Evolutionary conservation across 2,888 invertebrate genomes (phyloP).

Genomic region (Orthonevra nobilis): DNA sequence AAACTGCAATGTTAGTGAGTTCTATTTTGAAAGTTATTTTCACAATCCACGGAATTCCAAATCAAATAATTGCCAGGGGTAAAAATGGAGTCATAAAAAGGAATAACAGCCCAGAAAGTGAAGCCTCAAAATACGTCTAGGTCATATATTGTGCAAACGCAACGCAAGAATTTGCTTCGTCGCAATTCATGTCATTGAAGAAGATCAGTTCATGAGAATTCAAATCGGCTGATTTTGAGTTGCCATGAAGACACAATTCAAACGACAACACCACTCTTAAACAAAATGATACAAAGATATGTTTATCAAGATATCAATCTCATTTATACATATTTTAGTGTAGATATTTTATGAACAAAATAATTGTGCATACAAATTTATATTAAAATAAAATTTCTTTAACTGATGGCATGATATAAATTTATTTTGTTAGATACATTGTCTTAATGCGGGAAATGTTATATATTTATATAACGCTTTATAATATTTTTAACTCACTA

Average conservation of each 20-base stretch:
- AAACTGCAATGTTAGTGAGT: background rate
- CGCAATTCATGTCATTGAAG: conserved; percentile 12
- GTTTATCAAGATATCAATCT: too few species aligned
- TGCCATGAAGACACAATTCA: background rate
- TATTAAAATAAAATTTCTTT: too few species aligned
- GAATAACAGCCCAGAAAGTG: background rate
- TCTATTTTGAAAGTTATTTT: conserved; percentile 2
- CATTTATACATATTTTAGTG: too few species aligned
- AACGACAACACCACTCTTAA: conserved; percentile 2
- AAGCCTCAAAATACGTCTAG: background rate
- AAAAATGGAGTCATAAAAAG: background rate
- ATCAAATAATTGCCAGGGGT: background rate
- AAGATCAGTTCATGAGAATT: conserved; percentile 6
- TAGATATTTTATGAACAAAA: too few species aligned
- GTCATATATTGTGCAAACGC: conserved; percentile 1
- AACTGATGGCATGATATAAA: too few species aligned
- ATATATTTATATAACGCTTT: too few species aligned
- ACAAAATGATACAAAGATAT: background rate
- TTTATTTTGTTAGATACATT: too few species aligned
- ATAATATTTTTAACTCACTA: too few species aligned
- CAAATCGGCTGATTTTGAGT: background rate
- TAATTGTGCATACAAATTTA: too few species aligned
- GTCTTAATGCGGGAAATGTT: too few species aligned
- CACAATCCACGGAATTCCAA: conserved; percentile 2
- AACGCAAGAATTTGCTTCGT: background rate